Base-by-base conservation (phyloP, 2,113 vertebrate species). In the Trichechus manatus region DNA sequence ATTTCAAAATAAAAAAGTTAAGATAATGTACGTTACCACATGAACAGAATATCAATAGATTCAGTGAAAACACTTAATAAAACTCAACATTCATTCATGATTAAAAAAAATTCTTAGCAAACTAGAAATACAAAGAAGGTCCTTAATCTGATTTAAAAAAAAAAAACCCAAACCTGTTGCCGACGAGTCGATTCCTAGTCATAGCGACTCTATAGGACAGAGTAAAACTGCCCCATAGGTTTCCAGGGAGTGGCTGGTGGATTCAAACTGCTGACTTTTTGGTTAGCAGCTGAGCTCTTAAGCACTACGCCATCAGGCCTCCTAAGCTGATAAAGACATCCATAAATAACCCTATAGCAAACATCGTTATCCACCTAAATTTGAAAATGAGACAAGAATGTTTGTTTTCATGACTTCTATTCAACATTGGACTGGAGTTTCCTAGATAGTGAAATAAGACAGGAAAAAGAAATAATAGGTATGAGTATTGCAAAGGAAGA, bases 331-430 rank as follows among this genome's bases (percentile, higher is more conserved):
- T 68, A 23, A 75, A 17, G 31, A 4, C 25, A 78, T 77, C 61
- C 33, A 59, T 59, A 82, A 70, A 80, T 50, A 81, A 72, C 5
- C 63, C 25, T 47, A 70, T 7, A 27, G 3, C 20, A 82, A 82
- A 82, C n/a, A 42, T 25, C 27, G 56, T 85, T 56, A 78, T 85
- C 68, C 13, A 11, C 47, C 80, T 84, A 56, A 36, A 44, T 78
- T 47, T 78, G 87, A 31, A 85, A 84, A 90, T 59, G 61, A 90
- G 72, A 90, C 80, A 85, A 47, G 90, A 77, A 70, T 68, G 31
- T 89, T 64, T 59, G 8, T 90, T 85, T 68, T 66, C 29, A 78
- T 56, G 15, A 56, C 53, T 56, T 56, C 53, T 56, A 3, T 56
- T 56, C 53, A 13, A 56, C 53, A 56, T 72, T 89, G 36, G 8